Conservation (phyloP, 2,113 vertebrate genomes). For the Dromiciops gliroides region DNA sequence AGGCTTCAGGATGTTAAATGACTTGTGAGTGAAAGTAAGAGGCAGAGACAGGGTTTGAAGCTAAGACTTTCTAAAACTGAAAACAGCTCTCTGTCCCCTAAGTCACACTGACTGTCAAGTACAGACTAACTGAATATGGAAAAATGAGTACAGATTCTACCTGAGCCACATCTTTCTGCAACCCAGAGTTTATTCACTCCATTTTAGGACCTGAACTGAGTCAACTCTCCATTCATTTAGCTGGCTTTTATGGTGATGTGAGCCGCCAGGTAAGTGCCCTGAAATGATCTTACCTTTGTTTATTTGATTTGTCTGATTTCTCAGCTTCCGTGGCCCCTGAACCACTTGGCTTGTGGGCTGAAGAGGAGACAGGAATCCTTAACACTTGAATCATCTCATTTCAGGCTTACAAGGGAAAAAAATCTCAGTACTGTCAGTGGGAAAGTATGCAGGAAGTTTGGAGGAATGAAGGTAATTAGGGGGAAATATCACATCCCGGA, state of each 20-base stretch:
- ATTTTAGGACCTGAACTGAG: neutral
- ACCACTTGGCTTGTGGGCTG: neutral
- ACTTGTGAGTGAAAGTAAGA: neutral
- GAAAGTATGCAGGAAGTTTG: neutral
- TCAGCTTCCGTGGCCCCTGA: neutral
- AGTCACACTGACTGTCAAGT: neutral
- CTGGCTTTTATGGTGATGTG: neutral
- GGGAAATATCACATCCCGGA: neutral
- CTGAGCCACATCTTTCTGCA: neutral
- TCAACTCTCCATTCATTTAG: neutral
- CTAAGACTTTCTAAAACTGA: neutral
- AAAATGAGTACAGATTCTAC: neutral
- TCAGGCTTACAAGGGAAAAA: neutral
- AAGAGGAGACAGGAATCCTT: neutral
- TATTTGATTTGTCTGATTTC: neutral
- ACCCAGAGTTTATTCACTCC: neutral
- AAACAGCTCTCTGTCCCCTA: rapidly evolving
- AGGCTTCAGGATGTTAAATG: neutral
- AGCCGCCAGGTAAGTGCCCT: neutral
- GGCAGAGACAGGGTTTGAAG: neutral
- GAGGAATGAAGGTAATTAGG: neutral
- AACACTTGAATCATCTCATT: neutral
- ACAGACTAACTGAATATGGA: neutral
- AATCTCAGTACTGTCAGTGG: neutral
- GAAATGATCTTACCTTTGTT: neutral